Base-by-base conservation (phyloP, 2,113 vertebrate species). In the Athene noctua region DNA sequence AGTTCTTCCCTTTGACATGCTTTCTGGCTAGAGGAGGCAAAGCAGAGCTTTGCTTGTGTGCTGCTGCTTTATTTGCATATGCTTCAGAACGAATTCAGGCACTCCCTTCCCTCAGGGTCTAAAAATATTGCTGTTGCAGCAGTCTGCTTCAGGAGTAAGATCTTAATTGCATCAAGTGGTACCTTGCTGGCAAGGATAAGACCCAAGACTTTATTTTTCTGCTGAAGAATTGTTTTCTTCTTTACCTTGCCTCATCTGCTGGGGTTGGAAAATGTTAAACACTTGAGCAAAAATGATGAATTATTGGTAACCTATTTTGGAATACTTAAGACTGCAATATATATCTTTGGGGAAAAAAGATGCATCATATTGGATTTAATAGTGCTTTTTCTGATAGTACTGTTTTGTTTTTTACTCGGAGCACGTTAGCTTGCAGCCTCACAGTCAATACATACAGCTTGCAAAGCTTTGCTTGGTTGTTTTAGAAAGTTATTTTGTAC, bases 101-200 rank as follows among this genome's bases (percentile, higher is more conserved):
- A 16, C 55, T 79, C 73, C 13, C 38, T 88, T 79, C 47, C 73
- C 27, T 74, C 25, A 11, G 22, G n/a, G 22, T 71, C 73, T 87
- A 55, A 94, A 94, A 96, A 71, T 87, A 54, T 0, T 92, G 87
- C 59, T 86, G 42, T 81, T 82, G 73, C 79, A 95, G 82, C 80
- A 80, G 58, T 20, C 49, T 62, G 63, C 65, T 87, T 91, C n/a
- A 38, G 68, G n/a, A 79, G 38, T n/a, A 29, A 85, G 63, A 62
- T 51, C 36, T 74, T 86, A 78, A 84, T 78, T 95, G 63, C 55
- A 83, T 84, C 72, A 66, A 80, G 61, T 89, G 47, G 17, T 55
- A 67, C 52, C 47, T 71, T 65, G 36, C 58, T 95, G 83, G 57
- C 73, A 73, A 74, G 54, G 38, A 78, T 73, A 40, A 95, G 34